Base-by-base conservation (phyloP, 1,140 invertebrate genomes). In the Diorhabda elongata region DNA sequence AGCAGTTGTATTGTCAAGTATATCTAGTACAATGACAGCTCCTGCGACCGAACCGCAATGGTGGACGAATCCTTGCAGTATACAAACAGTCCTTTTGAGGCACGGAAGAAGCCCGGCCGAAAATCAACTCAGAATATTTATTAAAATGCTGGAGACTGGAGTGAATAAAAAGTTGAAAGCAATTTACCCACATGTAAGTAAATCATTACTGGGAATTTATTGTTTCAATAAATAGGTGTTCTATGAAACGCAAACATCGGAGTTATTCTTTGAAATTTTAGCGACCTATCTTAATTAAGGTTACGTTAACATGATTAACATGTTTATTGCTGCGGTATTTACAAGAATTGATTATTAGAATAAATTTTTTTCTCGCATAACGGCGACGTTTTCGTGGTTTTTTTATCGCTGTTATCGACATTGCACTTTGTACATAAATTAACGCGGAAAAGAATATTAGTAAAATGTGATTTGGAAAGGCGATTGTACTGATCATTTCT, bases 81-180 rank as follows among this genome's bases (percentile, higher is more conserved):
- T 44, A 26, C 61, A 69, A 44, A 9, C 44, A 44, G 52, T 47
- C 3, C 57, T n/a, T 7, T 6, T 69, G 59, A 62, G 74, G 11
- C 74, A 76, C 44, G 61, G 61, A 7, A 67, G 74, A 44, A 74
- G 73, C 61, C 66, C 72, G 9, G 67, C 73, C 41, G 69, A 75
- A 9, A 62, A 64, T 5, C 68, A 74, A 60, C 67, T 73, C 7
- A 67, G 61, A 60, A 52, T 52, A 52, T 52, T 52, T 52, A 52
- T 52, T 52, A 52, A 52, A 52, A 6, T 52, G 6, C 6, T 52
- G 6, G 47, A 52, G 6, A 52, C 6, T 52, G 6, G 6, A 52
- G 47, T 52, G n/a, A 8, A 8, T 4, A 52, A 52, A 52, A n/a
- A 52, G 6, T 52, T 52, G 4, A 52, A 52, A 52, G 47, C 47